Percentiles rank a stretch among this genome's conserved stretches.
phyloP scores from a whole-genome alignment of 92 coral and sea anemone species.

The Zoanthus solanderi region DNA sequence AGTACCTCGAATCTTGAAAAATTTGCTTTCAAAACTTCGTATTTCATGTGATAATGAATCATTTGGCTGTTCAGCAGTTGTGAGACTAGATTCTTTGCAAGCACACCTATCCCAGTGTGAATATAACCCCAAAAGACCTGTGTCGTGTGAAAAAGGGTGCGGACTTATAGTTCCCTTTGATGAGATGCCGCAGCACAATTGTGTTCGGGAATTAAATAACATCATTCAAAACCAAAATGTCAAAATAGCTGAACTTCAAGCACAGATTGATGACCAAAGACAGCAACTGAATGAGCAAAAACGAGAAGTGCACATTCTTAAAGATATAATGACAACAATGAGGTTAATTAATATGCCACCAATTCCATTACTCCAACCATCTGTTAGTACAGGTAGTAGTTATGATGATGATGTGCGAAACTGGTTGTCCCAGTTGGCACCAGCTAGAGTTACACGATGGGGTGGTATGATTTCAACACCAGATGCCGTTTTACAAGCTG shows the following conservation, averaged over 20 bases:
- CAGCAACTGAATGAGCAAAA: constrained; percentile 92
- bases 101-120: constrained; percentile 89
- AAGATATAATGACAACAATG: constrained; percentile 90
- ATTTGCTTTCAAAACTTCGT: constrained; percentile 81
- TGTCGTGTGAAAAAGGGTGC: constrained; percentile 91
- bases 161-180: constrained; percentile 91
- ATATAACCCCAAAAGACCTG: constrained; percentile 90
- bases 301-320: constrained; percentile 83
- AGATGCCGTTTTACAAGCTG: constrained; percentile 91
- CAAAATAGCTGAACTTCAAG: constrained; percentile 86
- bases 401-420: constrained; percentile 78
- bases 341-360: constrained; percentile 81
- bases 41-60: constrained; percentile 85
- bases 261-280: constrained; percentile 90
- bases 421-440: constrained; percentile 77
- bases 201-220: constrained; percentile 84
- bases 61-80: constrained; percentile 87
- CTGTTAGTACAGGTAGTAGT: constrained; percentile 47
- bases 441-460: constrained; percentile 95
- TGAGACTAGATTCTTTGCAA: constrained; percentile 79
- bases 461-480: constrained; percentile 99
- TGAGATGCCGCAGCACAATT: constrained; percentile 86
- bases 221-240: constrained; percentile 86
- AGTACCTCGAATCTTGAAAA: constrained; percentile 90
- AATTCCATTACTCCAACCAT: constrained; percentile 71